phyloP scores from a whole-genome alignment of 2,113 vertebrate genomes.

The Asarcornis scutulata region DNA sequence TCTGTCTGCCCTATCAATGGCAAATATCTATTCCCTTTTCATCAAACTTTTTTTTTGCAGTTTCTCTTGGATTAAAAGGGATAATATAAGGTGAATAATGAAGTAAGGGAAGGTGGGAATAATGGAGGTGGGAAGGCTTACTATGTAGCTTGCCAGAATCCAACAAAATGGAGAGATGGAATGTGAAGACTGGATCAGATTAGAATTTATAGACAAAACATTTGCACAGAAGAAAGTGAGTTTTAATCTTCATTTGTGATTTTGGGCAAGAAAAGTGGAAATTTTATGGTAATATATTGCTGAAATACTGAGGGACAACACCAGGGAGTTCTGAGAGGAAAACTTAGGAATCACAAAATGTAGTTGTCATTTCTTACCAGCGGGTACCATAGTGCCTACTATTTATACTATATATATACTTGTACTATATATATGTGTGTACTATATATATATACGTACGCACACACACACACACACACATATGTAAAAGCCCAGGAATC shows the following conservation, averaged over 20 bases:
- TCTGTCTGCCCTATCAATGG: background rate
- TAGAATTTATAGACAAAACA: background rate
- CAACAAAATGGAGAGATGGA: background rate
- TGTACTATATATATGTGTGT: too few species aligned
- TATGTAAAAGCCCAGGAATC: background rate
- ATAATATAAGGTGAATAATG: background rate
- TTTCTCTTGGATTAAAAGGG: background rate
- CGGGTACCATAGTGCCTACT: background rate
- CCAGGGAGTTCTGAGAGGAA: background rate
- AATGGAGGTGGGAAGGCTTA: background rate
- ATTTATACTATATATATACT: too few species aligned
- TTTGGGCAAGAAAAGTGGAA: background rate
- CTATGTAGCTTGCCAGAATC: background rate
- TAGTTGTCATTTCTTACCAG: background rate
- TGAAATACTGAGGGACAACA: background rate
- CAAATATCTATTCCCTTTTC: background rate
- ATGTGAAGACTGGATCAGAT: background rate
- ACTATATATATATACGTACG: too few species aligned
- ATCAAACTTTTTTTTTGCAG: background rate
- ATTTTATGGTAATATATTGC: background rate
- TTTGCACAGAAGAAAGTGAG: background rate
- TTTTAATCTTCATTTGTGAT: background rate
- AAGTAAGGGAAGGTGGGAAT: background rate
- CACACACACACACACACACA: too few species aligned
- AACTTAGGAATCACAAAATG: background rate